Conservation (phyloP, 2,797 vertebrate genomes). For the Menidia menidia region DNA sequence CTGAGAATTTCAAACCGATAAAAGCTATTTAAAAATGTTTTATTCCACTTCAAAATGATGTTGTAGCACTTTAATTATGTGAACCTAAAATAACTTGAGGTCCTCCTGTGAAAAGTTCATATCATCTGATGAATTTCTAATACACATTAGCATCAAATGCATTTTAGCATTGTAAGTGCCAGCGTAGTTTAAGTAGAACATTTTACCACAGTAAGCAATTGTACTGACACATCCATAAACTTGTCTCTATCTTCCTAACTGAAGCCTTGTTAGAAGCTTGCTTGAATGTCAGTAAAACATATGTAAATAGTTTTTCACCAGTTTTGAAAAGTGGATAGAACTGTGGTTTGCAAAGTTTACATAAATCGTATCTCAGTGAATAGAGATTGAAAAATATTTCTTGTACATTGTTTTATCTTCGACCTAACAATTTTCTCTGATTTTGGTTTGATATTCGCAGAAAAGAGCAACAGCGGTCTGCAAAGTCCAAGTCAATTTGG, state of each 20-base stretch:
- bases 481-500: conserved; percentile 94
- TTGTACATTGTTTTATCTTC: background rate
- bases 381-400: background rate
- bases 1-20: no score
- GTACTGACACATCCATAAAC: conserved; percentile 62
- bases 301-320: background rate
- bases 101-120: background rate
- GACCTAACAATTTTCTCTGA: conserved; percentile 26
- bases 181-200: conserved; percentile 52
- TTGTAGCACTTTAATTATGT: background rate
- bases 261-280: background rate
- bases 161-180: background rate
- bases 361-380: background rate
- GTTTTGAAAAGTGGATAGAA: conserved; percentile 45
- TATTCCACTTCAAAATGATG: no score
- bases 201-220: conserved; percentile 65
- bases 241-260: conserved; percentile 1
- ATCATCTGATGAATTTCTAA: background rate
- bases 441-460: conserved; percentile 74
- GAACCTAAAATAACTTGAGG: background rate
- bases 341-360: conserved; percentile 19
- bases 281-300: background rate
- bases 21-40: no score
- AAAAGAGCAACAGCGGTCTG: conserved; percentile 90
- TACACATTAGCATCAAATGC: background rate